A percentile compares a stretch with the other conserved stretches of the same genome.
Evolutionary conservation across 2,888 invertebrate species (phyloP).

Genomic region (Dasysyrphus albostriatus): DNA sequence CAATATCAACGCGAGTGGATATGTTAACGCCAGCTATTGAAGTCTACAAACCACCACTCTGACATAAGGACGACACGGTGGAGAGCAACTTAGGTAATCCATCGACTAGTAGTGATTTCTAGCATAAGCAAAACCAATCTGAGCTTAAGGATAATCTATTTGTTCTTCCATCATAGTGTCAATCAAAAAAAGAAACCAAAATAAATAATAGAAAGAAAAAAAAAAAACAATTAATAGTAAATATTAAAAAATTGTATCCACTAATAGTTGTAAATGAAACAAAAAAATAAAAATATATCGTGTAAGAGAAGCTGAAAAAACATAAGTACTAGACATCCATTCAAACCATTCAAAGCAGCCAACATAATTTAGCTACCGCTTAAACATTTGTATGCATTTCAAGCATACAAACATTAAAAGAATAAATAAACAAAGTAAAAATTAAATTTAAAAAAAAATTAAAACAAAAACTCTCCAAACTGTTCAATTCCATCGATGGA

Average conservation of each 20-base stretch:
- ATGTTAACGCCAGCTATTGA: constrained; percentile 85
- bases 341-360: constrained; percentile 19
- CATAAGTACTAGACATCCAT: constrained; percentile 37
- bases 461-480: constrained; percentile 33
- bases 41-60: constrained; percentile 84
- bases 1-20: constrained; percentile 89
- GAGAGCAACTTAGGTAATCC: constrained; percentile 84
- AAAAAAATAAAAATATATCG: constrained; percentile 8
- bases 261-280: constrained; percentile 64
- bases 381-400: constrained; percentile 40
- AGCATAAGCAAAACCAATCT: constrained; percentile 82
- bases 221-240: constrained; percentile 68
- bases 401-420: constrained; percentile 3
- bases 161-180: constrained; percentile 84
- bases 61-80: constrained; percentile 84
- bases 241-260: constrained; percentile 72
- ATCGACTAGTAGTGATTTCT: constrained; percentile 84
- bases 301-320: constrained; percentile 35
- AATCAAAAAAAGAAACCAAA: constrained; percentile 79
- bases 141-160: constrained; percentile 84
- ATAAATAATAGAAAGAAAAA: constrained; percentile 37
- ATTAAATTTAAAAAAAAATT: constrained; percentile 1
- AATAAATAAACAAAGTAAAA: constrained; percentile 4
- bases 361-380: constrained; percentile 57
- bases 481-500: constrained; percentile 65